Conservation (phyloP, 2,888 invertebrate genomes). For the Clivina fossor region DNA sequence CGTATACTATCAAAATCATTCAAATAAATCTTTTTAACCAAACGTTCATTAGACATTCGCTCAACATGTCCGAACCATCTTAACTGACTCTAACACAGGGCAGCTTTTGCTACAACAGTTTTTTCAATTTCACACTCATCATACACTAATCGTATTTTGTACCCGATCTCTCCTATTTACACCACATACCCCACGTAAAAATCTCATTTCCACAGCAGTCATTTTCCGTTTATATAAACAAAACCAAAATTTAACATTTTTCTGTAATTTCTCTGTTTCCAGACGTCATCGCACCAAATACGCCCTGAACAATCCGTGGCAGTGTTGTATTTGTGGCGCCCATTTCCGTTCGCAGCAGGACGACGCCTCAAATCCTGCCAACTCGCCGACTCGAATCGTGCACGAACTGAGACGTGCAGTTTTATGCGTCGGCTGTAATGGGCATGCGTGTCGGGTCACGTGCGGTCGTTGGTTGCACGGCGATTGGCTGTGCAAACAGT, state of each 20-base stretch:
- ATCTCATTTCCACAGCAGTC: too few species aligned
- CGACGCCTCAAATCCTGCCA: neutral
- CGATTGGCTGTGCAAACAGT: conserved; percentile 25
- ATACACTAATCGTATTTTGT: too few species aligned
- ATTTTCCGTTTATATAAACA: too few species aligned
- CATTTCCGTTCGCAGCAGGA: conserved; percentile 45
- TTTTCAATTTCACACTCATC: too few species aligned
- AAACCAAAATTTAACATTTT: neutral
- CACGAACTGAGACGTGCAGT: conserved; percentile 1
- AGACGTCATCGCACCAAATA: conserved; percentile 15
- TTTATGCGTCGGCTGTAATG: conserved; percentile 20
- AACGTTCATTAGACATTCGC: too few species aligned
- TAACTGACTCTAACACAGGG: too few species aligned
- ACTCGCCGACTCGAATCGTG: neutral
- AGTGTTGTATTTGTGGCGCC: conserved; percentile 49
- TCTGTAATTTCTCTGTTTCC: conserved; percentile 10
- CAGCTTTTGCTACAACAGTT: too few species aligned
- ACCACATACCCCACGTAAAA: too few species aligned
- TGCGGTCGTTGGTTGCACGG: conserved; percentile 14
- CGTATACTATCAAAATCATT: too few species aligned
- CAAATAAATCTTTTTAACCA: too few species aligned
- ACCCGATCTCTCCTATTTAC: too few species aligned
- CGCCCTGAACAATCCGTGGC: conserved; percentile 43
- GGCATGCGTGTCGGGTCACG: conserved; percentile 17
- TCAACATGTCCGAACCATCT: too few species aligned